Evolutionary conservation across 2,888 invertebrate genomes (phyloP).

Genomic region (Chymomyza fuscimana): DNA sequence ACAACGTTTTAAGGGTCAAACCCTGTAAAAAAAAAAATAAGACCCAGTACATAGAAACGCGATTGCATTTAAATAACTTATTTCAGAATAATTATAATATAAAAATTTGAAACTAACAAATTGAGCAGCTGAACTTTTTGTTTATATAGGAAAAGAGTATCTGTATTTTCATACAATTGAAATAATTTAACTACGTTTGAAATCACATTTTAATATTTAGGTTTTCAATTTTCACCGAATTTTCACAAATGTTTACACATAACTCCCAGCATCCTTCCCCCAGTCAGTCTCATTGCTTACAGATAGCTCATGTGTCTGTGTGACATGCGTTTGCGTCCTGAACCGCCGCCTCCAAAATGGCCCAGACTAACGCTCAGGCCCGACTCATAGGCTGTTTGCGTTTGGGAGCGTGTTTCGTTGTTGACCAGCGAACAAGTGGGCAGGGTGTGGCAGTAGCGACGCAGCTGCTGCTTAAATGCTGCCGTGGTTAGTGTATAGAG

Average conservation of each 20-base stretch:
- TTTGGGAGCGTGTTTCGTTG: conserved; percentile 73
- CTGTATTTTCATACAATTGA: not conserved
- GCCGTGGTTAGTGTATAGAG: conserved; percentile 83
- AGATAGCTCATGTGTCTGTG: conserved; percentile 77
- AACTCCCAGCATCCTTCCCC: not conserved
- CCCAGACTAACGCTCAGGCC: conserved; percentile 80
- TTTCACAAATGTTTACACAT: not conserved
- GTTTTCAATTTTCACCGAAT: not conserved
- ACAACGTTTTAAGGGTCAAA: not conserved
- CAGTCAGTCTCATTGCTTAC: conserved; percentile 37
- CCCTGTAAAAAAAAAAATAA: not conserved
- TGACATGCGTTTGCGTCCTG: conserved; percentile 76
- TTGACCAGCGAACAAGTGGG: conserved; percentile 68
- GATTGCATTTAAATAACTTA: not conserved
- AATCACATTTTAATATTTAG: not conserved
- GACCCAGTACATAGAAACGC: no score
- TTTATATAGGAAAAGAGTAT: not conserved
- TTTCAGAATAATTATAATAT: not conserved
- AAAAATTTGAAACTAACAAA: not conserved
- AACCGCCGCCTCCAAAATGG: conserved; percentile 77
- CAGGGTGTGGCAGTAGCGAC: conserved; percentile 68
- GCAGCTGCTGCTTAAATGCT: conserved; percentile 82
- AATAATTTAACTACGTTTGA: not conserved
- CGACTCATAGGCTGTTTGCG: conserved; percentile 80
- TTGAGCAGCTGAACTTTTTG: not conserved